phyloP scores from a whole-genome alignment of 2,797 vertebrate genomes.

The Pempheris klunzingeri region DNA sequence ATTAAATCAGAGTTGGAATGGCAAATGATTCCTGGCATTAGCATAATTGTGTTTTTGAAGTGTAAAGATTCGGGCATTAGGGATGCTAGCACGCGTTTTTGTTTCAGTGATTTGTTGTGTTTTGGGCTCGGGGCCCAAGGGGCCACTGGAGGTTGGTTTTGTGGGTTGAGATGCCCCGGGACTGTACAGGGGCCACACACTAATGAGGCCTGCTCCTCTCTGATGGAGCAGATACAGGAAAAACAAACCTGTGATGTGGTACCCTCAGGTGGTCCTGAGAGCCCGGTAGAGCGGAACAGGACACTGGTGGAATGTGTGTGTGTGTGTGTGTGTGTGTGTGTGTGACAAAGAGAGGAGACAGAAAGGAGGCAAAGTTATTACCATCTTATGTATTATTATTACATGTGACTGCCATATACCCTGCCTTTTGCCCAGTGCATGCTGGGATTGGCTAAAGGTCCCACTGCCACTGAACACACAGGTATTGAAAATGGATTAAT shows the following conservation, averaged over 20 bases:
- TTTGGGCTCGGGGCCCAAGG: slow-evolving; percentile 64
- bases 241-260: slow-evolving; percentile 74
- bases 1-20: slow-evolving; percentile 86
- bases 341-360: slow-evolving; percentile 2
- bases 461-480: not conserved
- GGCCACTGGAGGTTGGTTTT: slow-evolving; percentile 66
- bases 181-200: slow-evolving; percentile 70
- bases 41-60: slow-evolving; percentile 88
- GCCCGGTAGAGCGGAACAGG: slow-evolving; percentile 59
- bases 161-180: slow-evolving; percentile 64
- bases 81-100: slow-evolving; percentile 77
- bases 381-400: not conserved
- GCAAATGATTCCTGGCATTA: slow-evolving; percentile 84
- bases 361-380: not conserved
- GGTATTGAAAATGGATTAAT: not conserved
- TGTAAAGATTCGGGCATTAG: slow-evolving; percentile 84
- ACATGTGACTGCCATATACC: not conserved
- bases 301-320: slow-evolving; percentile 43
- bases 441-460: slow-evolving; percentile 15
- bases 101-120: slow-evolving; percentile 83
- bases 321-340: slow-evolving; percentile 39
- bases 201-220: slow-evolving; percentile 81
- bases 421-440: not conserved
- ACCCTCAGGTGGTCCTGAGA: slow-evolving; percentile 69
- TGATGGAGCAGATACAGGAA: slow-evolving; percentile 77